These are phyloP conservation scores for Neoitamus cyanurus DNA, from an alignment of 2,888 invertebrate genomes.

Conservation along the genomic window DNA sequence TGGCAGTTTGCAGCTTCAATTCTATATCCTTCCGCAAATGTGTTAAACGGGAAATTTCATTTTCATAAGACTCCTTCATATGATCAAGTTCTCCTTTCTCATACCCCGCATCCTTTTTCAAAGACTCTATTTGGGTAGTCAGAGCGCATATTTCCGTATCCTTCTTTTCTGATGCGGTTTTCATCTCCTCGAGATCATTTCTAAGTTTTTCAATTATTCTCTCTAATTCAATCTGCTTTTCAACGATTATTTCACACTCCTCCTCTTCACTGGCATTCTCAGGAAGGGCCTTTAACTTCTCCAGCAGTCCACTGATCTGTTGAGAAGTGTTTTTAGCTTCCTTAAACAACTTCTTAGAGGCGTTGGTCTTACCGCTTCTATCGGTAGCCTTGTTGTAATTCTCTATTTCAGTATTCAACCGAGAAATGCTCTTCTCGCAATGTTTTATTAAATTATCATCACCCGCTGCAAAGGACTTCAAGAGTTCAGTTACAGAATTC, in stretches of 20 bases:
- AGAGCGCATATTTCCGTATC: background rate
- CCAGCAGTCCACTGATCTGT: slow-evolving; percentile 61
- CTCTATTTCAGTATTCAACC: slow-evolving; percentile 63
- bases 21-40: slow-evolving; percentile 59
- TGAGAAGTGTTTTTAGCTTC: slow-evolving; percentile 63
- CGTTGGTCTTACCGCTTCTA: slow-evolving; percentile 62
- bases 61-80: slow-evolving; percentile 59
- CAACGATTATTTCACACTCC: background rate
- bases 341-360: slow-evolving; percentile 63
- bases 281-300: background rate
- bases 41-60: slow-evolving; percentile 60
- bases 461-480: background rate
- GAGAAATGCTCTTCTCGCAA: slow-evolving; percentile 61
- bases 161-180: background rate
- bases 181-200: background rate
- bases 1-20: slow-evolving; percentile 58
- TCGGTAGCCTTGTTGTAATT: slow-evolving; percentile 64
- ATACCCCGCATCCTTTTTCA: background rate
- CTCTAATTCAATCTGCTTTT: background rate
- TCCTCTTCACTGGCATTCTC: background rate
- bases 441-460: slow-evolving; percentile 58
- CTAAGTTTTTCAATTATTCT: background rate
- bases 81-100: slow-evolving; percentile 53
- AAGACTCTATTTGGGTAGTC: background rate
- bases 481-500: background rate